Conservation (phyloP, 1,140 invertebrate species). For the Drosophila nigrodunni region DNA sequence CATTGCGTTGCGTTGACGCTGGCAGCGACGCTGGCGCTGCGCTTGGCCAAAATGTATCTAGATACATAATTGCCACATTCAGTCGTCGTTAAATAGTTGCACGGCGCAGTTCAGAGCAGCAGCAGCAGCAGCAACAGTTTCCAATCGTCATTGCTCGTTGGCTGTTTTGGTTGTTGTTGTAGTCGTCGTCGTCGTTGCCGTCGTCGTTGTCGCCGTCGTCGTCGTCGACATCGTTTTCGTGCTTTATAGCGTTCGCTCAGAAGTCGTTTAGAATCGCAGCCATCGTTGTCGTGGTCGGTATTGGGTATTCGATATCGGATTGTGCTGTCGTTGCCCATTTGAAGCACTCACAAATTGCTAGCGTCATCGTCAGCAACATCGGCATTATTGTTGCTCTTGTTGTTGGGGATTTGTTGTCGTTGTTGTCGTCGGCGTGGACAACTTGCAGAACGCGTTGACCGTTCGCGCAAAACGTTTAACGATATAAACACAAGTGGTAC, state of each 20-base stretch:
- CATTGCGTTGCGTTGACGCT: conserved; percentile 23
- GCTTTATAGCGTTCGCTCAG: conserved; percentile 78
- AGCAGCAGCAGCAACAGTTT: conserved; percentile 48
- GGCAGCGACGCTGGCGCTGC: conserved; percentile 49
- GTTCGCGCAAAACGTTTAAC: conserved; percentile 52
- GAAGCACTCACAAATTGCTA: conserved; percentile 33
- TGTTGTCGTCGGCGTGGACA: conserved; percentile 31
- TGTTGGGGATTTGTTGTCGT: not conserved
- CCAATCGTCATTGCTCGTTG: conserved; percentile 50
- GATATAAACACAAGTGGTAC: conserved; percentile 37
- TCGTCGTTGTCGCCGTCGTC: conserved; percentile 29
- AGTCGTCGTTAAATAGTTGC: conserved; percentile 85
- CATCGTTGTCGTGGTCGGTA: conserved; percentile 74
- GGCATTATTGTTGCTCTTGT: conserved; percentile 2
- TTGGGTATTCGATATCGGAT: conserved; percentile 68
- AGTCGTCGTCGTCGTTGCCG: conserved; percentile 11
- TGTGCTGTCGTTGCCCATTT: conserved; percentile 50
- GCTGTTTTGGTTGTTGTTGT: conserved; percentile 31
- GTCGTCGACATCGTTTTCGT: conserved; percentile 66
- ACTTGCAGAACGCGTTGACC: conserved; percentile 33
- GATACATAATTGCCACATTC: conserved; percentile 85
- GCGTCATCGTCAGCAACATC: conserved; percentile 33
- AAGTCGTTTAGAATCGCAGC: conserved; percentile 79
- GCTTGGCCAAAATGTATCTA: conserved; percentile 84
- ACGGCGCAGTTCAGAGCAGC: conserved; percentile 78